These are phyloP conservation scores for Danionella dracula DNA, from an alignment of 2,797 vertebrate genomes.

Conservation along the genomic window DNA sequence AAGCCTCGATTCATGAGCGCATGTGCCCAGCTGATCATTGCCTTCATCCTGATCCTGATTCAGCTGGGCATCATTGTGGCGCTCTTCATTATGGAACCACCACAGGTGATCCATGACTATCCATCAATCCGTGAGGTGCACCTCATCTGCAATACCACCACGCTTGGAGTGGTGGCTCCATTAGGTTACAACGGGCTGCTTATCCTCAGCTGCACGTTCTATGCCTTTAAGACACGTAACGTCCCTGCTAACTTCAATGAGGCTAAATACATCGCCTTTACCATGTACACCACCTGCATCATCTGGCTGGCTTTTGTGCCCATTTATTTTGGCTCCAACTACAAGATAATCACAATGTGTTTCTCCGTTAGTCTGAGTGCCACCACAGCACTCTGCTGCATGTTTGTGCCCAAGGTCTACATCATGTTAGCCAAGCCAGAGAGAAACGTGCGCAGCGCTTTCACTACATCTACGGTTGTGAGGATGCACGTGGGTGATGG, in stretches of 20 bases:
- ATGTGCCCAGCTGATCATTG: slow-evolving; percentile 94
- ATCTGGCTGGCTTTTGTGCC: slow-evolving; percentile 99
- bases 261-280: slow-evolving; percentile 98
- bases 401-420: slow-evolving; percentile 97
- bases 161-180: slow-evolving; percentile 91
- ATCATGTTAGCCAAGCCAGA: slow-evolving; percentile 98
- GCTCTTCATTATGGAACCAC: slow-evolving; percentile 94
- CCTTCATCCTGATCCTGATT: slow-evolving; percentile 90
- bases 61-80: slow-evolving; percentile 94
- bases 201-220: slow-evolving; percentile 98
- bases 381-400: slow-evolving; percentile 93
- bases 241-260: slow-evolving; percentile 98
- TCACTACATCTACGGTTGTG: slow-evolving; percentile 96
- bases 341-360: slow-evolving; percentile 99
- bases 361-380: slow-evolving; percentile 97
- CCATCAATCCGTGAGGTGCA: slow-evolving; percentile 95
- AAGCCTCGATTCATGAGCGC: slow-evolving; percentile 99
- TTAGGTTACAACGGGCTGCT: slow-evolving; percentile 95
- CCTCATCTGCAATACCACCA: slow-evolving; percentile 96
- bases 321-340: slow-evolving; percentile 99
- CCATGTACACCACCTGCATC: slow-evolving; percentile 99
- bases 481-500: slow-evolving; percentile 97
- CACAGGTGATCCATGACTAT: slow-evolving; percentile 91
- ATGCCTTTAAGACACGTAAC: slow-evolving; percentile 98
- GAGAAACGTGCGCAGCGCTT: slow-evolving; percentile 94